Percentiles rank a stretch among this genome's conserved stretches.
Evolutionary conservation across 2,797 vertebrate genomes (phyloP).

Genomic region (Malurus splendens): DNA sequence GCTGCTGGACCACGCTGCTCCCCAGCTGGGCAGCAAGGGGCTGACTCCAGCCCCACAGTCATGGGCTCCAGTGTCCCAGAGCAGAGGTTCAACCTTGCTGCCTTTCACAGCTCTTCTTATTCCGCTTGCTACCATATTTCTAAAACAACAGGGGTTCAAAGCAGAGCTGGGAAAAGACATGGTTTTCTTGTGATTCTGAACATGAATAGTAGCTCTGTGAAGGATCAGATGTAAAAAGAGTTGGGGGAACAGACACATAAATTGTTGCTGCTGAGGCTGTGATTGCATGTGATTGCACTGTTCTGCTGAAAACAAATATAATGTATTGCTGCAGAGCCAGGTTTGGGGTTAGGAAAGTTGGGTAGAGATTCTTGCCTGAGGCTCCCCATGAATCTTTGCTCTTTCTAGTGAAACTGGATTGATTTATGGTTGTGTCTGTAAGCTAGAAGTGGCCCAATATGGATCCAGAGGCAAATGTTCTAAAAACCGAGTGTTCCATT

Average conservation of each 20-base stretch:
- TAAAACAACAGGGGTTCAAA: neutral
- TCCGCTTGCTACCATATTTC: neutral
- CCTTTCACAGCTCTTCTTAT: neutral
- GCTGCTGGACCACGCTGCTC: neutral
- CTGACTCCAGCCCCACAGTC: accelerated
- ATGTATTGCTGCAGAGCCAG: neutral
- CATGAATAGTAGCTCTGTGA: neutral
- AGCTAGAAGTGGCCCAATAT: neutral
- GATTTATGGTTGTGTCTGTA: slow-evolving; percentile 32
- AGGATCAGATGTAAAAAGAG: neutral
- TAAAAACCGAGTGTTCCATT: slow-evolving; percentile 23
- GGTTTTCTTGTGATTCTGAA: neutral
- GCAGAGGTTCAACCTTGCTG: neutral
- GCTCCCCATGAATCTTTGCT: neutral
- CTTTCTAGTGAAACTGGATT: neutral
- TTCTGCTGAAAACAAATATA: slow-evolving; percentile 11
- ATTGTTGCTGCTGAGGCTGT: neutral
- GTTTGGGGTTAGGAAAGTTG: slow-evolving; percentile 14
- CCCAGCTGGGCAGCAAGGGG: neutral
- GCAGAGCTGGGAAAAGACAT: neutral
- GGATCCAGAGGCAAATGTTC: slow-evolving; percentile 27
- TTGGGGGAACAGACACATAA: neutral
- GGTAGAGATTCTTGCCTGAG: slow-evolving; percentile 13
- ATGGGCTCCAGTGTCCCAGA: neutral
- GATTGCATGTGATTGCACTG: neutral